A percentile compares a stretch with the other conserved stretches of the same genome.
Evolutionary conservation across 2,113 vertebrate genomes (phyloP).

Genomic region (Pedetes capensis): DNA sequence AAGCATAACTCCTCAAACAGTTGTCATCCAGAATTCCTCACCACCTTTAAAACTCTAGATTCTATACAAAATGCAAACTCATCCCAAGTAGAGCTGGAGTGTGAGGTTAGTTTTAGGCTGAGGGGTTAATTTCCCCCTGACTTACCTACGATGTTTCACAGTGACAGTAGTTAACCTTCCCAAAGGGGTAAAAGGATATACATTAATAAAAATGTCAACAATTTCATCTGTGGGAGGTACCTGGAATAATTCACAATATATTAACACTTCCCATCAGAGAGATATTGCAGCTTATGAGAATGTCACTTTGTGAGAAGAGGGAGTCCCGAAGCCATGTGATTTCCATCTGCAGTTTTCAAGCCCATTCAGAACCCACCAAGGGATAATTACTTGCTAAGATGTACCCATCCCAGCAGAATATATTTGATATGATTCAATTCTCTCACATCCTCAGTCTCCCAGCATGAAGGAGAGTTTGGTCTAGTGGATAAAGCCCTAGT

Average conservation of each 20-base stretch:
- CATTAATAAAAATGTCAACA: constrained; percentile 73
- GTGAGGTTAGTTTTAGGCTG: background rate
- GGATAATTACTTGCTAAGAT: constrained; percentile 67
- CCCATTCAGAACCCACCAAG: constrained; percentile 65
- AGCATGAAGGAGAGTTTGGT: constrained; percentile 47
- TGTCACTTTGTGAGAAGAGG: constrained; percentile 53
- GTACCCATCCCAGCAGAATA: constrained; percentile 49
- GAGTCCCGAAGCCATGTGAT: constrained; percentile 48
- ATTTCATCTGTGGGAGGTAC: constrained; percentile 53
- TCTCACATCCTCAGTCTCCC: constrained; percentile 22
- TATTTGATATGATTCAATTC: constrained; percentile 68
- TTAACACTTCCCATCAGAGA: constrained; percentile 60
- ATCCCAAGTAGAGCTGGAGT: background rate
- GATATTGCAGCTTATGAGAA: constrained; percentile 47
- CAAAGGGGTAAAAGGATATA: background rate
- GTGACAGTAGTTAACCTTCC: constrained; percentile 33
- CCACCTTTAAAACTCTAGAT: constrained; percentile 14
- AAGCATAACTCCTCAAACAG: constrained; percentile 34
- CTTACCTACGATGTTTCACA: constrained; percentile 8
- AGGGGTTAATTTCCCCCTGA: constrained; percentile 9
- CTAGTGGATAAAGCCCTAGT: constrained; percentile 44
- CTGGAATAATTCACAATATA: constrained; percentile 67
- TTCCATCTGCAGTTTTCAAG: constrained; percentile 65
- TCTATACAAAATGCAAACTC: background rate
- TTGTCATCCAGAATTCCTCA: background rate